Conservation (phyloP, 2,113 vertebrate genomes). For the Spheniscus mendiculus region DNA sequence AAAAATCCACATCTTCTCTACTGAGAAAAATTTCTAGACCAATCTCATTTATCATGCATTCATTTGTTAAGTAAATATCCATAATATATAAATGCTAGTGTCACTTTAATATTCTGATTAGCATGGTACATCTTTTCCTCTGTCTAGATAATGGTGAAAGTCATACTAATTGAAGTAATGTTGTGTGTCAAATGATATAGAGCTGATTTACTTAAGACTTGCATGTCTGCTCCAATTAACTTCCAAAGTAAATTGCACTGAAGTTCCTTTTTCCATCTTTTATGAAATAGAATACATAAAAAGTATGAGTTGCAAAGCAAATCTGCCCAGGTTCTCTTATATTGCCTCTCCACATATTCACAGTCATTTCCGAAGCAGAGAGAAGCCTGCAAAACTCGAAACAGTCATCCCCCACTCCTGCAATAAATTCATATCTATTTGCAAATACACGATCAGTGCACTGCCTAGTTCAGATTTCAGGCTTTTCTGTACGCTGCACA, state of each 20-base stretch:
- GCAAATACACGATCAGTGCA: neutral
- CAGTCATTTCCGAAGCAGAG: neutral
- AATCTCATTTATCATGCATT: slow-evolving; percentile 28
- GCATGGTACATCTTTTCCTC: slow-evolving; percentile 10
- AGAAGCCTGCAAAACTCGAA: neutral
- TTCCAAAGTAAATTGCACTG: slow-evolving; percentile 1
- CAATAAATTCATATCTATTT: neutral
- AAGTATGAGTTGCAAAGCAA: neutral
- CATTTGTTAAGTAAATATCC: slow-evolving; percentile 64
- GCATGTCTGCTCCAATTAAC: slow-evolving; percentile 51
- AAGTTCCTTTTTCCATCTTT: slow-evolving; percentile 3
- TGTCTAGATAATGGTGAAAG: slow-evolving; percentile 51
- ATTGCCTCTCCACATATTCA: neutral
- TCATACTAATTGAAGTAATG: slow-evolving; percentile 58
- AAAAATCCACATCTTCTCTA: neutral
- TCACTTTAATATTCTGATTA: slow-evolving; percentile 60
- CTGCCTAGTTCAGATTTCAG: neutral
- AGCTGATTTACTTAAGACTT: slow-evolving; percentile 57
- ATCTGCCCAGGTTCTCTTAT: neutral
- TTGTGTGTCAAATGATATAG: slow-evolving; percentile 57
- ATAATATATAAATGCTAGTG: slow-evolving; percentile 45
- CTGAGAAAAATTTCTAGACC: neutral
- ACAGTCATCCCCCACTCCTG: neutral
- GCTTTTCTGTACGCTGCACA: neutral
- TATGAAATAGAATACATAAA: neutral